Evolutionary conservation across 2,888 invertebrate genomes (phyloP), one percentile per base, ranked within the genome.

Genomic region (Callinectes sapidus): DNA sequence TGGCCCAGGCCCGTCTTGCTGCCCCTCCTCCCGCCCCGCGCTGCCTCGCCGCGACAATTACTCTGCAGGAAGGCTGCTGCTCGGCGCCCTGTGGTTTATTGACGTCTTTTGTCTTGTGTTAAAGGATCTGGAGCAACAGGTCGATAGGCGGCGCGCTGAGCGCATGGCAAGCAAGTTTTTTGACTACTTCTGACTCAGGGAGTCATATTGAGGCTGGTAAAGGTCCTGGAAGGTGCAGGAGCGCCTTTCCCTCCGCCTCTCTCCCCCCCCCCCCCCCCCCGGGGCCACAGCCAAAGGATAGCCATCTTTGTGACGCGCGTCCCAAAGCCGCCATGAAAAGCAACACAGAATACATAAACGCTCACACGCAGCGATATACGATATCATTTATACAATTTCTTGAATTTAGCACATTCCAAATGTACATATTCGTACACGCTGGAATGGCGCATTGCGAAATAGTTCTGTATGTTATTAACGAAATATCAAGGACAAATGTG

Each of bases 71-170:
- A 35, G 81, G 81, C 48, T 77, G 71, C 71, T 77, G n/a, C 71
- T 77, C 71, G 71, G 35, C 81, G 81, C 35, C 81, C 18, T 16
- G 35, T 81, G 81, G 81, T 35, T 81, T 81, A 81, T 81, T 81
- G 81, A 35, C 81, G 81, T 81, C 81, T 81, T 81, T 35, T 81
- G 81, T 81, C 81, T 81, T 35, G 81, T 35, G 81, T 81, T 81
- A 35, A 35, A 18, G 81, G 35, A 35, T 81, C 81, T 32, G 14
- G 35, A 35, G 81, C 81, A 81, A 81, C 81, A 81, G 35, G 81
- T 81, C 81, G 81, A 81, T 81, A 35, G 81, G 35, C 13, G 81
- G 81, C 35, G 81, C 18, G 81, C 35, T 81, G 35, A 35, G 81
- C 35, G 81, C 81, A 35, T 81, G 81, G 35, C 81, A 35, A 35